Evolutionary conservation across 2,113 vertebrate species (phyloP), one percentile per base, ranked within the genome.

Genomic region (Pseudopipra pipra): DNA sequence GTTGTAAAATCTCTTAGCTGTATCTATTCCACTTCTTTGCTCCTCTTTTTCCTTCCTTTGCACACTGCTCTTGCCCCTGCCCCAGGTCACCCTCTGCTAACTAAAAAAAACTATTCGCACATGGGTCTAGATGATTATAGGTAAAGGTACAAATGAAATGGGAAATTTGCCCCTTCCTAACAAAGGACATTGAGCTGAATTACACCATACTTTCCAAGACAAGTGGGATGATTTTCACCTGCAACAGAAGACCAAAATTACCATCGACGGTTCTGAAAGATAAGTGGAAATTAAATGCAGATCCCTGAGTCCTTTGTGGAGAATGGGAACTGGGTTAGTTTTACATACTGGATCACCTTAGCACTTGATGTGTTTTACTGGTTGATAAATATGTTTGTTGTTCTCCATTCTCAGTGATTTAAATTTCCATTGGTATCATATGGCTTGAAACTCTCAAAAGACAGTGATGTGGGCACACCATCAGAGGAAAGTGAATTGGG

Each of bases 61-160:
- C 23, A 16, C 24, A 43, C 5, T 0, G 0, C 23, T 65, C 44
- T 80, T 4, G 4, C 12, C 13, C 30, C 39, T 78, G 37, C 12
- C n/a, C 13, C 11, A 33, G 20, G 33, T 41, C 33, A 61, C 31
- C n/a, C 8, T 30, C 14, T 5, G 6, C 18, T 68, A 81, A 51
- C 20, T 43, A 62, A 81, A 80, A 77, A 65, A 31, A n/a, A 9
- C 8, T 37, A 22, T 37, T 51, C 39, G 39, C 9, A 66, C 14
- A 23, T 12, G 15, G 59, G 14, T 25, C n/a, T 55, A 41, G 51
- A 65, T 89, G 8, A 39, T 65, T 17, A 51, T 54, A 56, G 27
- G 8, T 24, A 85, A 72, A 68, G 21, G 30, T n/a, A 43, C 3
- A 75, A 67, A 15, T 51, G 25, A 85, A 73, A 59, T 13, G 43